phyloP scores from a whole-genome alignment of 2,797 vertebrate species.

The Halcyon badia region DNA sequence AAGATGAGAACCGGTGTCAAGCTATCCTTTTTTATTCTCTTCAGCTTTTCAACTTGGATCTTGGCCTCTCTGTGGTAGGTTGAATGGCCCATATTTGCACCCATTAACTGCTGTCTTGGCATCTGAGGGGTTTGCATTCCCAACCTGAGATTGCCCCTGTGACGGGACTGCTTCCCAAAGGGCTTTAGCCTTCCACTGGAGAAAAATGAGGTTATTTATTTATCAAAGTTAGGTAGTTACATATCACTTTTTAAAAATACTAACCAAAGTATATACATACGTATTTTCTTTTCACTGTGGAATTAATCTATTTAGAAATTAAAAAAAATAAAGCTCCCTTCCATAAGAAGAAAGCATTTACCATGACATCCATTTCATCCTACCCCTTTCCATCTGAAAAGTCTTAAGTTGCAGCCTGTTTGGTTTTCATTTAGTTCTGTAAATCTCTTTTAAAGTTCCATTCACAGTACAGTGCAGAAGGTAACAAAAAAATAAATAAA shows the following conservation, averaged over 20 bases:
- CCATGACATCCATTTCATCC: background rate
- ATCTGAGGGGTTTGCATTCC: background rate
- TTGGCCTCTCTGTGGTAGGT: background rate
- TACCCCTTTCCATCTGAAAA: background rate
- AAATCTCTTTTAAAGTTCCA: slow-evolving; percentile 13
- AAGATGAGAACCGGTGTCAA: background rate
- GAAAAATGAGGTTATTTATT: background rate
- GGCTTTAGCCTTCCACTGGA: background rate
- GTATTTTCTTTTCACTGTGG: background rate
- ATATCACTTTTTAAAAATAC: background rate
- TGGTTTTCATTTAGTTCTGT: background rate
- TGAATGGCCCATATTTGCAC: background rate
- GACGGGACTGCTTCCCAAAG: background rate
- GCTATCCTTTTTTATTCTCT: background rate
- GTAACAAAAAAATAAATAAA: background rate
- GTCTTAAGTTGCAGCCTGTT: background rate
- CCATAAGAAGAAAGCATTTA: background rate
- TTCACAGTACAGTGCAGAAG: background rate
- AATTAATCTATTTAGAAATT: background rate
- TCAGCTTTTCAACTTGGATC: background rate
- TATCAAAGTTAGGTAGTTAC: background rate
- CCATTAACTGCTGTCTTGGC: background rate
- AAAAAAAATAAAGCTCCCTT: background rate
- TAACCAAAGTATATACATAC: background rate
- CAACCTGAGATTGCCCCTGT: background rate